Base-by-base conservation (phyloP, 2,888 invertebrate species). In the Heliconius ismenius region DNA sequence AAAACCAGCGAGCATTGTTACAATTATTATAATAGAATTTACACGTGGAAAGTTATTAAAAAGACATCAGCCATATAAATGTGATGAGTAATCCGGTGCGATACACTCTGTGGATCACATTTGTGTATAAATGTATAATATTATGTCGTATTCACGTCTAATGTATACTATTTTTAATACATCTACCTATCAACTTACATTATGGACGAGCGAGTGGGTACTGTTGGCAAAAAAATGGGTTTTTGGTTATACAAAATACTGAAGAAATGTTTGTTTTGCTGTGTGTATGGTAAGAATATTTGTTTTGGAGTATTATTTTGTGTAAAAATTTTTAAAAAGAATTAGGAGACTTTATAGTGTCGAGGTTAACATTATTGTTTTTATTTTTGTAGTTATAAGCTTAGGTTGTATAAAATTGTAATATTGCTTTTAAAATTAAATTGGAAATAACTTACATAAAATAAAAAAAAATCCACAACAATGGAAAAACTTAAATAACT, bases 91-190 rank as follows among this genome's bases (percentile, higher is more conserved):
- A 89, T 89, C 85, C 85, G 70, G 79, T 80, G 79, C 82, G 83
- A 85, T 87, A 88, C 83, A 86, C 84, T 87, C 85, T 84, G 74
- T 76, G 83, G 80, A 82, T 81, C 82, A 81, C 72, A 76, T 80
- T 65, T 81, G 80, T 75, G 73, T 73, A 80, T 72, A 81, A 81
- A 79, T 79, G 79, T 87, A 86, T 85, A 83, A 88, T 90, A 89
- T 88, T 88, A n/a, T n/a, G 89, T 91, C 91, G 88, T 90, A 89
- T 88, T 89, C 89, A 86, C 86, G 92, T 92, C 92, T 93, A 92
- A 93, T 93, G 92, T 93, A 93, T 93, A 93, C 93, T 94, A 93
- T 92, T 94, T 91, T 93, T 94, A 94, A 94, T 94, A 94, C 93
- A 92, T 94, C 93, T 92, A 93, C 93, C 93, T 94, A 94, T 94